phyloP scores from a whole-genome alignment of 2,888 invertebrate genomes.

The Hoplodrina blanda region DNA sequence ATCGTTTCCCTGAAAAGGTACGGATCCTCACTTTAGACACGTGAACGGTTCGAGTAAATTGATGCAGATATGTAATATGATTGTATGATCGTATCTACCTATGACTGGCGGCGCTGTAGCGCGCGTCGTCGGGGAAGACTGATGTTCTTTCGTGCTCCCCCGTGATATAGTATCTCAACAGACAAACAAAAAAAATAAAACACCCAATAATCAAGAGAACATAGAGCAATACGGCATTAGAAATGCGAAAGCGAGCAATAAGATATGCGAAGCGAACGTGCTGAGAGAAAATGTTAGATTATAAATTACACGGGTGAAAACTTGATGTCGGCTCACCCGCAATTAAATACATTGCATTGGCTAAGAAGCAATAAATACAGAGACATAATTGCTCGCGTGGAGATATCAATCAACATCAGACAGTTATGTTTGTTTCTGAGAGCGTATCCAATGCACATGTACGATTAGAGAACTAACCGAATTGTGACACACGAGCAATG shows the following conservation, averaged over 20 bases:
- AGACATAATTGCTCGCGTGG: conserved; percentile 75
- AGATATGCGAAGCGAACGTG: conserved; percentile 58
- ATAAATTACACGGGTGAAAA: conserved; percentile 72
- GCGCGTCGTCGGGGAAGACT: conserved; percentile 89
- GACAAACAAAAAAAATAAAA: conserved; percentile 89
- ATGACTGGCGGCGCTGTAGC: conserved; percentile 88
- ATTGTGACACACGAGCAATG: conserved; percentile 71
- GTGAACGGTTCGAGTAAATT: conserved; percentile 31
- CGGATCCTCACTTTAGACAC: conserved; percentile 56
- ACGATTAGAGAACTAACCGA: conserved; percentile 71
- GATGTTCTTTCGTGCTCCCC: conserved; percentile 89
- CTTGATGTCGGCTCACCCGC: conserved; percentile 67
- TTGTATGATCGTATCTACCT: conserved; percentile 85
- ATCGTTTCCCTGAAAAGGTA: conserved; percentile 94
- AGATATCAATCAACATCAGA: conserved; percentile 79
- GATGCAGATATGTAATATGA: conserved; percentile 64
- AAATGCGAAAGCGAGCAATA: conserved; percentile 63
- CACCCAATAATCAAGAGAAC: conserved; percentile 68
- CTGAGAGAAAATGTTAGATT: conserved; percentile 70
- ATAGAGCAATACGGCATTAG: conserved; percentile 60
- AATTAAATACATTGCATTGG: conserved; percentile 77
- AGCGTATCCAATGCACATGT: conserved; percentile 71
- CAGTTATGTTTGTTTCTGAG: conserved; percentile 77
- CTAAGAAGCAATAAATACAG: conserved; percentile 74
- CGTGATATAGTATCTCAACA: conserved; percentile 90